A percentile compares a stretch with the other conserved stretches of the same genome.
These are phyloP conservation scores for Drosophila albomicans DNA, from an alignment of 1,140 invertebrate species.

Conservation along the genomic window DNA sequence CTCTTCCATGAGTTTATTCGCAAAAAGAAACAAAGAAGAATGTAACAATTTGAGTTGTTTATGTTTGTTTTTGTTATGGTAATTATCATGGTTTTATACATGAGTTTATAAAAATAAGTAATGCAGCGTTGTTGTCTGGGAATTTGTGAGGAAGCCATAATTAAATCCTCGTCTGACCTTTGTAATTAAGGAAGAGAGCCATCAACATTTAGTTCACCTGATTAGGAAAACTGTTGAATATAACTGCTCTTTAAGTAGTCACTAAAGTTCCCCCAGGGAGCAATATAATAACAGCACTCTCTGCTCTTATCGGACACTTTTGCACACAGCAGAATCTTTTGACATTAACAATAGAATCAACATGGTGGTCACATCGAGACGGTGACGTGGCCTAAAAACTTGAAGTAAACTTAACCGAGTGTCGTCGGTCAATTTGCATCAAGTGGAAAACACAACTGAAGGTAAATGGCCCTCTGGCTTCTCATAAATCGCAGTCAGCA, in stretches of 20 bases:
- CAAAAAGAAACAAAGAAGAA: constrained; percentile 19
- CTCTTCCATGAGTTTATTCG: constrained; percentile 60
- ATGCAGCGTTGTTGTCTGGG: too few species aligned
- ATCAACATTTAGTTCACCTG: not conserved
- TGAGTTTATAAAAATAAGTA: too few species aligned
- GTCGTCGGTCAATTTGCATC: constrained; percentile 51
- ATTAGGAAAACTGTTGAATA: not conserved
- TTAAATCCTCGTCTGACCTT: constrained; percentile 18
- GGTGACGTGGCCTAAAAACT: constrained; percentile 16
- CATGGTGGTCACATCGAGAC: constrained; percentile 32
- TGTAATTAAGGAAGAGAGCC: not conserved
- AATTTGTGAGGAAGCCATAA: not conserved
- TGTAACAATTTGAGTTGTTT: constrained; percentile 51
- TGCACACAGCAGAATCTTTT: constrained; percentile 10
- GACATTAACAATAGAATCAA: constrained; percentile 28
- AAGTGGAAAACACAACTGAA: constrained; percentile 31
- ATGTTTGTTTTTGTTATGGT: constrained; percentile 47
- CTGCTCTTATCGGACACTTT: not conserved
- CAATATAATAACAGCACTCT: not conserved
- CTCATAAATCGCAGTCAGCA: not conserved
- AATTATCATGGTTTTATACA: not conserved
- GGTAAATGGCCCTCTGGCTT: constrained; percentile 36
- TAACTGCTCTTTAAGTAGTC: not conserved
- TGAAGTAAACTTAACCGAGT: constrained; percentile 27
- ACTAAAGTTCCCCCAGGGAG: not conserved